Evolutionary conservation across 2,888 invertebrate genomes (phyloP).

Genomic region (Caenorhabditis doughertyi): DNA sequence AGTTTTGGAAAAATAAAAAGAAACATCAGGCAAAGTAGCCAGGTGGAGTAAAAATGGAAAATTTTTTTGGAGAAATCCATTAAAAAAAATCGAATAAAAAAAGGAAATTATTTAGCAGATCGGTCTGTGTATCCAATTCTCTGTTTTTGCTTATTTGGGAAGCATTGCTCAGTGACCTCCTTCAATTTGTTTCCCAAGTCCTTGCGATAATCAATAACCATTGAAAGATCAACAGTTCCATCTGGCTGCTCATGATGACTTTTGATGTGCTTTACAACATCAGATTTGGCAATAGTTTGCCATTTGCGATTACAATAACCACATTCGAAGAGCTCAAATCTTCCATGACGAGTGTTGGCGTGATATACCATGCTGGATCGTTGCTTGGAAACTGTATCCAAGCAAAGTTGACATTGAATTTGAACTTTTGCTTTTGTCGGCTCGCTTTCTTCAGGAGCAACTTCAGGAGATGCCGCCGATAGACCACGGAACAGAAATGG

Average conservation of each 20-base stretch:
- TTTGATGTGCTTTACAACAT: slow-evolving; percentile 68
- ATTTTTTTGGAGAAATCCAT: no score
- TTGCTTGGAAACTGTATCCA: slow-evolving; percentile 54
- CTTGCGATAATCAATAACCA: slow-evolving; percentile 62
- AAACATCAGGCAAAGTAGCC: no score
- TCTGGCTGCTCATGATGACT: slow-evolving; percentile 30
- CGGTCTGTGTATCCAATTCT: no score
- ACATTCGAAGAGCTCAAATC: slow-evolving; percentile 61
- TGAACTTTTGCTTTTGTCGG: background rate
- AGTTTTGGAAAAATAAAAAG: no score
- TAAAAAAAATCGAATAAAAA: no score
- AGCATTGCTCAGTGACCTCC: slow-evolving; percentile 40
- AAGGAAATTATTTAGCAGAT: no score
- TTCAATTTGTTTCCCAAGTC: slow-evolving; percentile 25
- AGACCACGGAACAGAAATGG: no score
- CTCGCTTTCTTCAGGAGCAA: background rate
- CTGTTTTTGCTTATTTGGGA: slow-evolving; percentile 22
- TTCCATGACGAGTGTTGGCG: slow-evolving; percentile 68
- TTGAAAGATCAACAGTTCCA: background rate
- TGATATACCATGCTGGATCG: slow-evolving; percentile 66
- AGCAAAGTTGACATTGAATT: slow-evolving; percentile 50
- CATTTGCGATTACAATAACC: slow-evolving; percentile 61
- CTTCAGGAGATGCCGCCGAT: background rate
- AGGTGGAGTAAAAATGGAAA: no score
- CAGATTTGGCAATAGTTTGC: slow-evolving; percentile 68